Base-by-base conservation (phyloP, 2,797 vertebrate genomes). In the Melanotaenia nigrans region DNA sequence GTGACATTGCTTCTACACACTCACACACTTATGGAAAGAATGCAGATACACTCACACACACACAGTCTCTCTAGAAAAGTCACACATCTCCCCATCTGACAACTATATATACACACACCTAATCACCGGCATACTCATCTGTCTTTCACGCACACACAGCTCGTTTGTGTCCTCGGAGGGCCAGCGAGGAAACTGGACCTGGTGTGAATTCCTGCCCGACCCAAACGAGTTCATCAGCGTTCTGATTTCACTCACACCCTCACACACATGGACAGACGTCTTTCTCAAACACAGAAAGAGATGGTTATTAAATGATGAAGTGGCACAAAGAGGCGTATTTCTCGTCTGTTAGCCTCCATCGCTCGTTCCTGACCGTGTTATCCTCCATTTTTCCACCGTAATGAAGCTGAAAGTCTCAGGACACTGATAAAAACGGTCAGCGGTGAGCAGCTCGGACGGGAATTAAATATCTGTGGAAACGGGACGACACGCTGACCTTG, bases 171-270 rank as follows among this genome's bases (percentile, higher is more conserved):
- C 89, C 88, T 89, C 87, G 53, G 54, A 82, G 75, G 75, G 75
- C 79, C 58, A 5, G 72, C 3, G 35, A 38, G 24, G 91, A 89
- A 94, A 93, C 88, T 55, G 70, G 87, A 94, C 87, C 91, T 91
- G 69, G 85, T 93, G 93, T 93, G 90, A 94, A 94, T 93, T 93
- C 91, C 75, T 82, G 72, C 61, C 90, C 76, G 30, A 87, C 79
- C 77, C 78, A 84, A 89, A 91, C 79, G 72, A 92, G 78, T 90
- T 89, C 85, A 75, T 75, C 90, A 68, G 85, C 59, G 90, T 67
- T 91, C 87, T 91, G 91, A 90, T 86, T 85, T 85, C 75, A 69
- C 84, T 85, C 79, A 60, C 86, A 75, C 84, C 64, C 63, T 76
- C 56, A 53, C 69, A 35, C 61, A 71, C 36, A 49, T 45, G 20